These are phyloP conservation scores for Chionomys nivalis DNA, from an alignment of 2,113 vertebrate genomes.

Conservation along the genomic window DNA sequence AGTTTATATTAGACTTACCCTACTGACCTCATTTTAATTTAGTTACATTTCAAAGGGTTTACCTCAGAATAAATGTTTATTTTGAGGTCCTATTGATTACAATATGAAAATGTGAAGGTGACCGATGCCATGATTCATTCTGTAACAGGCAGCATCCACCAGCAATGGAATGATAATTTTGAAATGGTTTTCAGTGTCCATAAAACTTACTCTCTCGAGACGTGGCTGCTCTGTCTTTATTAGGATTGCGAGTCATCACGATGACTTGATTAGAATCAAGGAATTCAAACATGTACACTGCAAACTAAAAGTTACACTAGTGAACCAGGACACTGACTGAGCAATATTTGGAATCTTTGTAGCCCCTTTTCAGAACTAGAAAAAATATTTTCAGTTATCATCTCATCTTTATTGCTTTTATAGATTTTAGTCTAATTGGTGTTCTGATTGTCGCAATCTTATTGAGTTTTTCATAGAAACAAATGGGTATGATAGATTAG, in stretches of 20 bases:
- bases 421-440: conserved; percentile 20
- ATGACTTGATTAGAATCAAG: neutral
- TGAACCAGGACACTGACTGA: neutral
- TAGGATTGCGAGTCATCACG: neutral
- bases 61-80: neutral
- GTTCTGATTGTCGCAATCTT: conserved; percentile 36
- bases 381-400: conserved; percentile 31
- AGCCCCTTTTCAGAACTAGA: neutral
- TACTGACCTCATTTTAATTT: neutral
- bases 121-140: neutral
- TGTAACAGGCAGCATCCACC: neutral
- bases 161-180: neutral
- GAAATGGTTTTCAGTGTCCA: neutral
- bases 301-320: neutral
- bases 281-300: neutral
- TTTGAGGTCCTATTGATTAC: neutral
- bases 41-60: neutral
- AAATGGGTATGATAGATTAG: neutral
- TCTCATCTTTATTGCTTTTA: neutral
- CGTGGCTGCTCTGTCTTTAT: neutral
- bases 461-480: neutral
- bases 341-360: neutral
- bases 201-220: neutral
- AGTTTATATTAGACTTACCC: neutral
- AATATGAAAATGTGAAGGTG: neutral